A percentile compares a stretch with the other conserved stretches of the same genome.
These are phyloP conservation scores for Macrophya annulata DNA, from an alignment of 2,888 invertebrate genomes.

Conservation along the genomic window DNA sequence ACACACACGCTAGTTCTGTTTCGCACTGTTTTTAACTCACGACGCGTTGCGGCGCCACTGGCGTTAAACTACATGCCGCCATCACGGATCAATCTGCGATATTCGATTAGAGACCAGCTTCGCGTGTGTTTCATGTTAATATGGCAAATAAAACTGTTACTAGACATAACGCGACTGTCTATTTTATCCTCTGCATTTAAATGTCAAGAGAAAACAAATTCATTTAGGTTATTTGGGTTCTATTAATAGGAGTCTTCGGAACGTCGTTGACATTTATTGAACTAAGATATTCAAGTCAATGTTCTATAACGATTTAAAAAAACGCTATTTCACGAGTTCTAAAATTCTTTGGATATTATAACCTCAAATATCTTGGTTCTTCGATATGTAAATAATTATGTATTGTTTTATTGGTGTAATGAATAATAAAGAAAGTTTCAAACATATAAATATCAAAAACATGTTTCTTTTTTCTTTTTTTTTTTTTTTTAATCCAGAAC, in stretches of 20 bases:
- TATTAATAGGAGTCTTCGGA: background rate
- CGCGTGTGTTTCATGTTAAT: background rate
- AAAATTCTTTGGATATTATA: background rate
- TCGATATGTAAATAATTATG: background rate
- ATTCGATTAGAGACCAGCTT: conserved; percentile 36
- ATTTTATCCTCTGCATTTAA: background rate
- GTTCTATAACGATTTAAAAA: background rate
- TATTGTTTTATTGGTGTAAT: background rate
- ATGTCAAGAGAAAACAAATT: background rate
- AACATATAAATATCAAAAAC: background rate
- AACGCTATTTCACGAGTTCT: background rate
- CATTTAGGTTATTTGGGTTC: background rate
- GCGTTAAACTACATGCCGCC: conserved; percentile 40
- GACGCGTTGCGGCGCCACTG: conserved; percentile 50
- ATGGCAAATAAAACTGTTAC: background rate
- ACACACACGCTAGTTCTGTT: conserved; percentile 71
- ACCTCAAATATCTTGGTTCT: background rate
- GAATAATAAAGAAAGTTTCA: background rate
- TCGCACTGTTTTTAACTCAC: conserved; percentile 62
- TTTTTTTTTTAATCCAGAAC: conserved; percentile 15
- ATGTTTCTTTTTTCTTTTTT: background rate
- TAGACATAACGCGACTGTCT: background rate
- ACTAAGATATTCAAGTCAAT: background rate
- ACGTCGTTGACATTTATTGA: background rate
- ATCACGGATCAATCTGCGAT: conserved; percentile 25